Evolutionary conservation across 1,140 invertebrate genomes (phyloP).

Genomic region (Drosophila elegans): DNA sequence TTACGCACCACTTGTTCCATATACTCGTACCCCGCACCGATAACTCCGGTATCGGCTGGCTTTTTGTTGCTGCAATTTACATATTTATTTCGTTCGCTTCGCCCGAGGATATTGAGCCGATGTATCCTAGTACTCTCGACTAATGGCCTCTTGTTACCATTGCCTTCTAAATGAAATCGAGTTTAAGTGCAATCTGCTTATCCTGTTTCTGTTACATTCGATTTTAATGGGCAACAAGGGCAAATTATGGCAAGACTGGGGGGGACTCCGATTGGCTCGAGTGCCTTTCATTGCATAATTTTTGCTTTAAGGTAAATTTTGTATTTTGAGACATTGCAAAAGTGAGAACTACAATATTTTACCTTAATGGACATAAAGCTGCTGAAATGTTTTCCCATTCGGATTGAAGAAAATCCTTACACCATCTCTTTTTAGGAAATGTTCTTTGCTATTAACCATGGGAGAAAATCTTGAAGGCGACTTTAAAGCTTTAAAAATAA

Average conservation of each 20-base stretch:
- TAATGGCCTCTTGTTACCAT: constrained; percentile 3
- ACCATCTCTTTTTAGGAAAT: too few species aligned
- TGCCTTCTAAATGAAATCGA: constrained; percentile 35
- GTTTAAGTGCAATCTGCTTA: constrained; percentile 34
- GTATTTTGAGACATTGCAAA: too few species aligned
- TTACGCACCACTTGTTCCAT: constrained; percentile 69
- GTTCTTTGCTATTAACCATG: too few species aligned
- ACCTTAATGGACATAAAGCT: too few species aligned
- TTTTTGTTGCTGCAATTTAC: constrained; percentile 50
- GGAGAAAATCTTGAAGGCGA: too few species aligned
- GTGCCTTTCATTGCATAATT: background rate
- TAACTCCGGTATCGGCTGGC: background rate
- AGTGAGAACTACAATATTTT: too few species aligned
- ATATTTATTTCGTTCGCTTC: constrained; percentile 69
- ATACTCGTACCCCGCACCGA: background rate
- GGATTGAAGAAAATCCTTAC: too few species aligned
- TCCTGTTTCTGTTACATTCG: constrained; percentile 7
- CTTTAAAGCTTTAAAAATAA: too few species aligned
- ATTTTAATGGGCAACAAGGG: constrained; percentile 21
- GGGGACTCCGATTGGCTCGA: constrained; percentile 8
- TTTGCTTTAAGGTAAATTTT: too few species aligned
- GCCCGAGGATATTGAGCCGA: constrained; percentile 9
- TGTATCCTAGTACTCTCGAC: background rate
- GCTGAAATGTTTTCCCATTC: too few species aligned
- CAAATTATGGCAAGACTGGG: constrained; percentile 13